Conservation (phyloP, 2,888 invertebrate genomes). For the Chrysotoxum bicinctum region DNA sequence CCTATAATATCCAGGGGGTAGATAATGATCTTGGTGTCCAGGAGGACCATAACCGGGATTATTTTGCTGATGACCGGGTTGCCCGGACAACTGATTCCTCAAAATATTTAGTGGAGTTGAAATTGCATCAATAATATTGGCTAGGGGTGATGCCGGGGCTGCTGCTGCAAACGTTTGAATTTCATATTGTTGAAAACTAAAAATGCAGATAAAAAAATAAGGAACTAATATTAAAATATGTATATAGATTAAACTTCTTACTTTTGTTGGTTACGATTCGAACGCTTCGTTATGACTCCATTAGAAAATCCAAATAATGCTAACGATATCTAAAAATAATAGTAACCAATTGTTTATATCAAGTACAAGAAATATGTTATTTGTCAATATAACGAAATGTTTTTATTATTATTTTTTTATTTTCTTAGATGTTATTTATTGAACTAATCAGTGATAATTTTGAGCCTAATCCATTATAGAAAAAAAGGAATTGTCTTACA, state of each 20-base stretch:
- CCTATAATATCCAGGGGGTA: background rate
- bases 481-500: too few relatives aligned
- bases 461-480: too few relatives aligned
- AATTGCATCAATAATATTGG: slow-evolving; percentile 17
- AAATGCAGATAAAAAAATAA: background rate
- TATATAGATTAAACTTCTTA: background rate
- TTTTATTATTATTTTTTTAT: too few relatives aligned
- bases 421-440: too few relatives aligned
- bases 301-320: slow-evolving; percentile 3
- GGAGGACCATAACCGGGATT: slow-evolving; percentile 13
- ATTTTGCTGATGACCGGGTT: background rate
- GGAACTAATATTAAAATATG: background rate
- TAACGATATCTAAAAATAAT: slow-evolving; percentile 28
- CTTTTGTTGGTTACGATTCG: slow-evolving; percentile 22
- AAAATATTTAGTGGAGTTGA: background rate
- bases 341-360: too few relatives aligned
- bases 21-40: too few relatives aligned
- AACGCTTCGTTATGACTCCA: slow-evolving; percentile 42
- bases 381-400: too few relatives aligned
- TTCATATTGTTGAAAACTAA: slow-evolving; percentile 25
- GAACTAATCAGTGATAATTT: too few relatives aligned
- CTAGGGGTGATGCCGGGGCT: background rate
- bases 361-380: too few relatives aligned
- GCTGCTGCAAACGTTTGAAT: background rate
- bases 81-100: slow-evolving; percentile 10